Base-by-base conservation (phyloP, 2,113 vertebrate species). In the Xyrauchen texanus region DNA sequence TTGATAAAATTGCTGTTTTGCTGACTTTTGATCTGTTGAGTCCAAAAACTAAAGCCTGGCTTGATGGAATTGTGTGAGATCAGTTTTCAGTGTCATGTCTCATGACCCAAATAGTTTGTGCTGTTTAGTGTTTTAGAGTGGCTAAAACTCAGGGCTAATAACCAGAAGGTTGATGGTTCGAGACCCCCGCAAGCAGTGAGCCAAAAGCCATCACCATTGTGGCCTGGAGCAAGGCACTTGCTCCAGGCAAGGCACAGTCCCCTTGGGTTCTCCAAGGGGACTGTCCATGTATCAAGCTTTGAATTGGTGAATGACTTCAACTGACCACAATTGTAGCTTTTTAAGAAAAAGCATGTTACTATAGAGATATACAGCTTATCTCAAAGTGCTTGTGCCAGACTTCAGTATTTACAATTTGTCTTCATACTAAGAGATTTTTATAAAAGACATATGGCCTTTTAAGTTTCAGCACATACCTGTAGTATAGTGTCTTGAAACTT, bases 61-160 rank as follows among this genome's bases (percentile, higher is more conserved):
- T 34, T 63, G 11, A 76, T 64, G 60, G 72, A 75, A 34, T 49
- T 49, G 34, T 44, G 21, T 71, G 53, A 13, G 69, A 71, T 57
- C 11, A 4, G 8, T 53, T 53, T 53, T 53, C 9, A 53, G 4
- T 3, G 10, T 53, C 51, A 53, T 10, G 47, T 3, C 7, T 6
- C 0, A 49, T 52, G 0, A 13, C 12, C 15, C 68, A 70, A 16
- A 58, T 0, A 0, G 42, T 10, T n/a, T 8, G 61, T 21, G 57
- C 12, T 34, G 8, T 49, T 49, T 62, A 42, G 46, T 44, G 46
- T 44, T 11, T 4, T 64, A 16, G 11, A 53, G 61, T 42, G 73
- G 7, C 8, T 76, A 34, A 34, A 34, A 34, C 21, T 34, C 21
- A 34, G 21, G 21, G 21, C 6, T 47, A 34, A 10, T 13, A 62